phyloP scores from a whole-genome alignment of 2,888 invertebrate species.

The Notodonta ziczac region DNA sequence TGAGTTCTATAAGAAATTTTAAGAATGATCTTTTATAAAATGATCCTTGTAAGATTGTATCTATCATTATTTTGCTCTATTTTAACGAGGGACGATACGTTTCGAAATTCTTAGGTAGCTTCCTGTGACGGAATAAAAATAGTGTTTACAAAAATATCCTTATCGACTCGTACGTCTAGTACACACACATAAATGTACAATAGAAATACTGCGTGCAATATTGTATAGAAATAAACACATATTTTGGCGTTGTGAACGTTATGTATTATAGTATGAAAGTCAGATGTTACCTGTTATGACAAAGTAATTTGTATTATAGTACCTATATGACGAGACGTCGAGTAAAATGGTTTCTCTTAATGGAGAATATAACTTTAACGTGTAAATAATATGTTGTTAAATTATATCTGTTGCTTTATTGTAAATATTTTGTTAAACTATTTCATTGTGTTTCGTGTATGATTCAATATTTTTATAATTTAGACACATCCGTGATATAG shows the following conservation, averaged over 20 bases:
- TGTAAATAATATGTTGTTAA: conserved; percentile 82
- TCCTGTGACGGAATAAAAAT: conserved; percentile 69
- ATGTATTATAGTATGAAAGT: conserved; percentile 82
- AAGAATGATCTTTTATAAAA: conserved; percentile 46
- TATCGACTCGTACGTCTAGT: conserved; percentile 67
- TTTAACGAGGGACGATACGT: conserved; percentile 62
- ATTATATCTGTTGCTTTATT: conserved; percentile 81
- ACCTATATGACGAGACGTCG: conserved; percentile 55
- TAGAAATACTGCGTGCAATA: conserved; percentile 82
- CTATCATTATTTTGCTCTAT: conserved; percentile 45
- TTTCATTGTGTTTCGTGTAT: conserved; percentile 71
- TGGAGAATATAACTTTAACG: conserved; percentile 60
- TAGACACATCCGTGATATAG: conserved; percentile 60
- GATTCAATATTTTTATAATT: conserved; percentile 60
- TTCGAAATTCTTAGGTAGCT: conserved; percentile 70
- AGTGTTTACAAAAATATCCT: conserved; percentile 58
- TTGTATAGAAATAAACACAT: conserved; percentile 79
- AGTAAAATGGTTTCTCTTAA: conserved; percentile 59
- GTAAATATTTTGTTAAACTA: conserved; percentile 79
- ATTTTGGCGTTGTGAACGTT: conserved; percentile 84
- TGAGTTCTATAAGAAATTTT: conserved; percentile 63
- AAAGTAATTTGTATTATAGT: conserved; percentile 82
- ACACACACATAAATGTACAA: conserved; percentile 65
- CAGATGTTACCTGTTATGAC: conserved; percentile 85
- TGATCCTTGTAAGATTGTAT: conserved; percentile 54